phyloP scores from a whole-genome alignment of 2,797 vertebrate species.

The Lindbergichthys nudifrons region DNA sequence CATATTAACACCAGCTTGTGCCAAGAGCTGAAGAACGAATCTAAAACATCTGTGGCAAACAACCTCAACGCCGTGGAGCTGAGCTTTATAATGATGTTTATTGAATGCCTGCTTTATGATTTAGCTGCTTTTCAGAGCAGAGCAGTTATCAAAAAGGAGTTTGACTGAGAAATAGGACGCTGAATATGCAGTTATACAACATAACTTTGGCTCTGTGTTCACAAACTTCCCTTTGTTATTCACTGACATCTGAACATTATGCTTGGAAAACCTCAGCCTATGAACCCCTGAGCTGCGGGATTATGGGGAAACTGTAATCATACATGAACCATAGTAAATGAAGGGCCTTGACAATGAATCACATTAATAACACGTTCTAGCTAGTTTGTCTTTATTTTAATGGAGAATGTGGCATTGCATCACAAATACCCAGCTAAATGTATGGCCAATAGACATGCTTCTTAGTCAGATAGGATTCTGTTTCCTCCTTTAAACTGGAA shows the following conservation, averaged over 20 bases:
- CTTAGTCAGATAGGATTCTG: too few species aligned
- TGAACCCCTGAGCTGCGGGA: constrained; percentile 9
- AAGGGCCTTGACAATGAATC: not conserved
- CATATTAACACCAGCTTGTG: constrained; percentile 22
- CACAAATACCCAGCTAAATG: too few species aligned
- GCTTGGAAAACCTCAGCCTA: not conserved
- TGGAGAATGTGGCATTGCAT: too few species aligned
- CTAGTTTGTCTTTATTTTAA: not conserved
- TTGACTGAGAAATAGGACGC: constrained; percentile 14
- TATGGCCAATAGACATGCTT: too few species aligned
- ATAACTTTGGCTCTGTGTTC: constrained; percentile 36
- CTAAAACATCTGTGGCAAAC: constrained; percentile 37
- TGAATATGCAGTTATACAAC: constrained; percentile 37
- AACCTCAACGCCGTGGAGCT: constrained; percentile 7
- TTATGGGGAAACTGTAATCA: not conserved
- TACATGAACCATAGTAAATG: not conserved
- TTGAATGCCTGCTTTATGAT: constrained; percentile 20
- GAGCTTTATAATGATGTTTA: constrained; percentile 13
- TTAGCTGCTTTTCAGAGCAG: constrained; percentile 18
- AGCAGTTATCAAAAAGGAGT: constrained; percentile 13
- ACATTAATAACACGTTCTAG: not conserved
- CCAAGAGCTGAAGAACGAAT: constrained; percentile 26
- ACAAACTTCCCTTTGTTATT: constrained; percentile 36
- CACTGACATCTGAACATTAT: constrained; percentile 4
- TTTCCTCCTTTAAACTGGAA: too few species aligned